A percentile compares a stretch with the other conserved stretches of the same genome.
Conservation (phyloP, 2,113 vertebrate species). For the Halichoerus grypus region DNA sequence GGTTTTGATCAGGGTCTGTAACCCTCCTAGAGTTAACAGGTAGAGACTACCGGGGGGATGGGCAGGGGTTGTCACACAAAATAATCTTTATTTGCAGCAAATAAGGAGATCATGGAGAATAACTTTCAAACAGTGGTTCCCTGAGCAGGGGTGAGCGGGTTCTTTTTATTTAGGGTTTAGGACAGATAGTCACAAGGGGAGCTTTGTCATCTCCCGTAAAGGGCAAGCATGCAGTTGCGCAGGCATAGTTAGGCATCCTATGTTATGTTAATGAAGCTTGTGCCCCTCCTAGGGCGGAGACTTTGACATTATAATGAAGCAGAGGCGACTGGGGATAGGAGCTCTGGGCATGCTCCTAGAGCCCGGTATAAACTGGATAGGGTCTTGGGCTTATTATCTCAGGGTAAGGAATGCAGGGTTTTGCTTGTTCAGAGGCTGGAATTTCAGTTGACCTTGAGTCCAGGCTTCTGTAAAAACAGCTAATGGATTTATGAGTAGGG, state of each 20-base stretch:
- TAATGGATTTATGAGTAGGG: neutral
- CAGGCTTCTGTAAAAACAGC: neutral
- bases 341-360: neutral
- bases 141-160: neutral
- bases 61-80: neutral
- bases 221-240: neutral
- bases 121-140: neutral
- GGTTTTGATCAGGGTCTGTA: neutral
- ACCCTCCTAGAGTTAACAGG: neutral
- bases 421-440: neutral
- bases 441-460: neutral
- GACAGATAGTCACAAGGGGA: neutral
- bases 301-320: neutral
- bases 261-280: neutral
- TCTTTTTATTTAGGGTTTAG: neutral
- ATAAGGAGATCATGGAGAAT: neutral
- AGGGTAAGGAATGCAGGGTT: neutral
- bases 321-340: neutral
- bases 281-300: neutral
- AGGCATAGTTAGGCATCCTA: neutral
- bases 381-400: neutral
- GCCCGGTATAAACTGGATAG: neutral
- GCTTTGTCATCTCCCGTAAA: neutral
- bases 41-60: neutral
- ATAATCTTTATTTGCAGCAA: neutral